phyloP scores from a whole-genome alignment of 2,797 vertebrate species.

The Macroramphosus scolopax region DNA sequence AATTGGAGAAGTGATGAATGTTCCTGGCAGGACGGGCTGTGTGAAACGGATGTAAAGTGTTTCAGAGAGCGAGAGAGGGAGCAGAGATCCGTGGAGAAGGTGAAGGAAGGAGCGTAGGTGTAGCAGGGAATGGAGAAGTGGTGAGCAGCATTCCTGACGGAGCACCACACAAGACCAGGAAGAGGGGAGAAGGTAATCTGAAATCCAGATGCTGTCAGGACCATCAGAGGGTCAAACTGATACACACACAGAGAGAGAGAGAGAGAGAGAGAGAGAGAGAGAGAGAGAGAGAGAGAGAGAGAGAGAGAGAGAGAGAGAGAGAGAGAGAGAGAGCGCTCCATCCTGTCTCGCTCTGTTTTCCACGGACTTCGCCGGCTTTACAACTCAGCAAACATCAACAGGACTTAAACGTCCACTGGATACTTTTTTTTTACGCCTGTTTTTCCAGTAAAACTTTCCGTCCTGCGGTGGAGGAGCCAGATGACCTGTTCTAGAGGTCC shows the following conservation, averaged over 20 bases:
- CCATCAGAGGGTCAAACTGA: slow-evolving; percentile 60
- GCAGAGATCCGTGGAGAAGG: slow-evolving; percentile 41
- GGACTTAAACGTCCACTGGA: slow-evolving; percentile 47
- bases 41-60: slow-evolving; percentile 9
- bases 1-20: slow-evolving; percentile 25
- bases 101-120: slow-evolving; percentile 54
- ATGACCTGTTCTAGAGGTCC: slow-evolving; percentile 19
- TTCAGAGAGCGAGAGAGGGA: slow-evolving; percentile 17
- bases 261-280: slow-evolving; percentile 14
- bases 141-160: slow-evolving; percentile 61
- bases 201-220: slow-evolving; percentile 72
- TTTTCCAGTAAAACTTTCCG: slow-evolving; percentile 46
- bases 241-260: slow-evolving; percentile 23
- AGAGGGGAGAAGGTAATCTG: slow-evolving; percentile 55
- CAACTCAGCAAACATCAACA: slow-evolving; percentile 47
- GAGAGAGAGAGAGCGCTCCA: slow-evolving; percentile 15
- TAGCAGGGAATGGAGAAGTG: slow-evolving; percentile 52
- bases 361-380: slow-evolving; percentile 41
- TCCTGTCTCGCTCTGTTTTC: slow-evolving; percentile 31
- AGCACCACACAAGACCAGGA: slow-evolving; percentile 38
- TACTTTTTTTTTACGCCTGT: slow-evolving; percentile 44
- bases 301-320: slow-evolving; percentile 12
- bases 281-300: slow-evolving; percentile 9
- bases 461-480: slow-evolving; percentile 14
- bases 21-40: slow-evolving; percentile 23